Evolutionary conservation across 2,888 invertebrate species (phyloP).

Genomic region (Eumacrocentrus americanus): DNA sequence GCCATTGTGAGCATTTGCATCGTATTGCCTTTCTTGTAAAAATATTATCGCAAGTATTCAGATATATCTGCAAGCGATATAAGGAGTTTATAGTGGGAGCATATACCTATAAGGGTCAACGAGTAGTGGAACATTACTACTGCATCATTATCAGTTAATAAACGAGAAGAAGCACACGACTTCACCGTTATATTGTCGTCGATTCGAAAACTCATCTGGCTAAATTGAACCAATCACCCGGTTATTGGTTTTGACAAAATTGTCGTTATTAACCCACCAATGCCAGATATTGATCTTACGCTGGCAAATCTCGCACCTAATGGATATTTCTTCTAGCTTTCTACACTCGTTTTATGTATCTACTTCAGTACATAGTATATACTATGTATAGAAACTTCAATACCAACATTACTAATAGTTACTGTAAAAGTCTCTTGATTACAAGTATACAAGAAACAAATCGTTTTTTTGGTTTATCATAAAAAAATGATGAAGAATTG

Average conservation of each 20-base stretch:
- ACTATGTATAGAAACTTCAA: slow-evolving; percentile 1
- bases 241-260: slow-evolving; percentile 48
- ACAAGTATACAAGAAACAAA: no score
- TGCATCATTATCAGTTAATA: slow-evolving; percentile 7
- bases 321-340: slow-evolving; percentile 12
- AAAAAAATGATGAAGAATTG: no score
- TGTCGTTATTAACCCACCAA: slow-evolving; percentile 38
- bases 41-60: background rate
- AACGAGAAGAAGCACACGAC: background rate
- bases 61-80: no score
- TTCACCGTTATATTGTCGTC: slow-evolving; percentile 17
- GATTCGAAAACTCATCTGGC: slow-evolving; percentile 25
- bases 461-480: no score
- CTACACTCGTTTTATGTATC: background rate
- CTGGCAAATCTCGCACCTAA: background rate
- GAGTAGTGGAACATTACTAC: background rate
- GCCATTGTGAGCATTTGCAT: slow-evolving; percentile 7
- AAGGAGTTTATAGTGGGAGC: background rate
- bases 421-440: no score
- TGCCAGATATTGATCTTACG: slow-evolving; percentile 41
- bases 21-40: background rate
- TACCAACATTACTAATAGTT: background rate
- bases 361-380: no score
- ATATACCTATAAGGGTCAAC: slow-evolving; percentile 4
- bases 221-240: slow-evolving; percentile 39